Percentiles rank a stretch among this genome's conserved stretches.
phyloP scores from a whole-genome alignment of 2,797 vertebrate species.

The Rhinatrema bivittatum region DNA sequence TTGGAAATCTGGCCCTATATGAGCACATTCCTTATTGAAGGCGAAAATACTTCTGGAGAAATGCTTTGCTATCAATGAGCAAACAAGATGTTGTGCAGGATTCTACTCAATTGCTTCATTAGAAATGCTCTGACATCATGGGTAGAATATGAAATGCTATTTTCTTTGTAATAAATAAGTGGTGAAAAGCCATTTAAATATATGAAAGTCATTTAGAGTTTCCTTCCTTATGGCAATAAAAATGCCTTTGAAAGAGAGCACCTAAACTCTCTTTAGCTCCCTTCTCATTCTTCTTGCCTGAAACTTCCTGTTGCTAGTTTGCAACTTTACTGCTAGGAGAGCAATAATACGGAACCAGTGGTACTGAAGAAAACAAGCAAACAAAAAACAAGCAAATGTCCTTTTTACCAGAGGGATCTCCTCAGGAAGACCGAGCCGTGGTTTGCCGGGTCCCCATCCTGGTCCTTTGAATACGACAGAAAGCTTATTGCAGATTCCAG shows the following conservation, averaged over 20 bases:
- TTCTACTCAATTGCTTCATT: too few relatives aligned
- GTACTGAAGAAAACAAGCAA: slow-evolving; percentile 20
- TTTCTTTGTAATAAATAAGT: too few relatives aligned
- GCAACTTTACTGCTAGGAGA: slow-evolving; percentile 24
- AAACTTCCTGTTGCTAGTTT: slow-evolving; percentile 21
- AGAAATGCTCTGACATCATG: too few relatives aligned
- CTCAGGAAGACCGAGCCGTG: slow-evolving; percentile 71
- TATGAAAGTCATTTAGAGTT: too few relatives aligned
- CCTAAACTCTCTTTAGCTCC: slow-evolving; percentile 21
- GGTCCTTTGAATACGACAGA: slow-evolving; percentile 83
- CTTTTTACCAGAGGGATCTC: slow-evolving; percentile 72
- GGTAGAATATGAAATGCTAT: too few relatives aligned
- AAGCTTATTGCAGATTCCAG: slow-evolving; percentile 70
- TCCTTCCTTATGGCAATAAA: neutral
- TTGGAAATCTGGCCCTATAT: too few relatives aligned
- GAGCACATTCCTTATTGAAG: too few relatives aligned
- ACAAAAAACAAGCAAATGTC: too few relatives aligned
- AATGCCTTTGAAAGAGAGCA: neutral
- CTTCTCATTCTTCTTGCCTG: slow-evolving; percentile 15
- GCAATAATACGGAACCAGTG: slow-evolving; percentile 23
- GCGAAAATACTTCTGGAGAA: too few relatives aligned
- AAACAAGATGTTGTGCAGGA: too few relatives aligned
- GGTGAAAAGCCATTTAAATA: too few relatives aligned
- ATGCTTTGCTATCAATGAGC: too few relatives aligned
- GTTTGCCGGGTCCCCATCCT: slow-evolving; percentile 82